Evolutionary conservation across 2,113 vertebrate genomes (phyloP), one percentile per base, ranked within the genome.

Genomic region (Columba livia): DNA sequence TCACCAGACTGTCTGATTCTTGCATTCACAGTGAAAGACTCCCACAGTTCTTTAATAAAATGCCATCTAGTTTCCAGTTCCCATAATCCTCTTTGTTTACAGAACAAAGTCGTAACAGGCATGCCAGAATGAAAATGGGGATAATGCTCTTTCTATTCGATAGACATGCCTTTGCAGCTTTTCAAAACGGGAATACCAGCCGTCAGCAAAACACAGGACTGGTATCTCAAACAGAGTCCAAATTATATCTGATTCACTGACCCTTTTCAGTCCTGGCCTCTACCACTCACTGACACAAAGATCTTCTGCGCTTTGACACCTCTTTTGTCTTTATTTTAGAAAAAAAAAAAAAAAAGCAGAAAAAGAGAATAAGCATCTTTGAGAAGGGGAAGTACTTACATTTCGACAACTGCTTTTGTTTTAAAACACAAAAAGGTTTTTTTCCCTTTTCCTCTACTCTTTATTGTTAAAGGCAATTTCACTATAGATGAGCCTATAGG

Each of bases 211-310:
- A 98, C 97, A 98, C 93, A 98, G 98, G 97, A 97, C 98, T 98
- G 98, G 98, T 98, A 98, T 98, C 98, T 98, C 97, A 97, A 98
- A 98, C 97, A 97, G 97, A 98, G 98, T 96, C 98, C 98, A 97
- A 98, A 99, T 99, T 99, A 99, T 98, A 97, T 99, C 98, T 98
- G 97, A 98, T 97, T 99, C 98, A 99, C 98, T 98, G 99, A 98
- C 97, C 97, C 98, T 97, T 99, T 99, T 99, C 98, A 98, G 94
- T 86, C 97, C 96, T 97, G 96, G 95, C 97, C 96, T 97, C 96
- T 97, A 96, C 97, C 93, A 91, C 82, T 78, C 96, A 96, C 92
- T 96, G 97, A 97, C 97, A 98, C 98, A 98, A 98, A 99, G 98
- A 95, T 97, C 96, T 90, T 97, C 97, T 98, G 96, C 97, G 95